Conservation (phyloP, 2,113 vertebrate species). For the Hassar affinis region DNA sequence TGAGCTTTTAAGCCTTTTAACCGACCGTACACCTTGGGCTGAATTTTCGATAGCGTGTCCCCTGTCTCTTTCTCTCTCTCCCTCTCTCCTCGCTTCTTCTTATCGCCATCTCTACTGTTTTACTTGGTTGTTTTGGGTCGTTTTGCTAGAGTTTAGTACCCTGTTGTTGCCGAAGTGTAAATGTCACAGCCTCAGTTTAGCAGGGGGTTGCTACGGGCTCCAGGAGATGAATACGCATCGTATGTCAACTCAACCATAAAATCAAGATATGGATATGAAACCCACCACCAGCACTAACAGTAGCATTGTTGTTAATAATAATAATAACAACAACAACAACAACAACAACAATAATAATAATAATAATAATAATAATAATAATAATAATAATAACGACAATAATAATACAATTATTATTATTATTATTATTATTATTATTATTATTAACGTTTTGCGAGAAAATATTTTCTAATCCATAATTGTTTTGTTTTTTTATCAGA, state of each 20-base stretch:
- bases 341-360: background rate
- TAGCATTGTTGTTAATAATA: background rate
- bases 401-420: background rate
- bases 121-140: constrained; percentile 55
- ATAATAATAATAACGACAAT: background rate
- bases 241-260: background rate
- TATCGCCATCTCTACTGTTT: constrained; percentile 57
- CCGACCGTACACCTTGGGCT: constrained; percentile 95
- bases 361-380: background rate
- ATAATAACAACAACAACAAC: background rate
- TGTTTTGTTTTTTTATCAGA: background rate
- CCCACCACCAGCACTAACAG: background rate
- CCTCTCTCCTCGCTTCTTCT: constrained; percentile 52
- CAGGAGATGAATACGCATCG: background rate
- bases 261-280: background rate
- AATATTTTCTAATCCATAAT: background rate
- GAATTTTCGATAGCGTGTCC: constrained; percentile 88
- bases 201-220: constrained; percentile 34
- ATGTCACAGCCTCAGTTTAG: constrained; percentile 81
- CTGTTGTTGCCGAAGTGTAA: constrained; percentile 68
- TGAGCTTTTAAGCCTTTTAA: constrained; percentile 99
- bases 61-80: constrained; percentile 61
- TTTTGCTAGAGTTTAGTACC: constrained; percentile 15
- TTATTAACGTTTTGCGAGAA: background rate
- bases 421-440: background rate